Percentiles rank a stretch among this genome's conserved stretches.
Evolutionary conservation across 1,140 invertebrate genomes (phyloP).

Genomic region (Galleria mellonella): DNA sequence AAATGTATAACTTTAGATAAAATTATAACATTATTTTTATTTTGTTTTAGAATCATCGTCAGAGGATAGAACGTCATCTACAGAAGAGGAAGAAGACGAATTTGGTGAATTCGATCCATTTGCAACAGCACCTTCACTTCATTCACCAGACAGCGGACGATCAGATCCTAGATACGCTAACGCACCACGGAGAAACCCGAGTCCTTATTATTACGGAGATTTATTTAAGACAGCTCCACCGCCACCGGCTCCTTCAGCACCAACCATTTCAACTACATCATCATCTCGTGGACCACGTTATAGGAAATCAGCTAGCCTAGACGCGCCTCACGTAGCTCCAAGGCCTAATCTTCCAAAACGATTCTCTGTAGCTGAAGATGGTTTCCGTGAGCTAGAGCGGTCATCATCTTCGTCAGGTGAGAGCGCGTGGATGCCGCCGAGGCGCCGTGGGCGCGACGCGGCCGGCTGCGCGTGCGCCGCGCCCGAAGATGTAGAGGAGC

Average conservation of each 20-base stretch:
- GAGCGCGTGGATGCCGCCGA: slow-evolving; percentile 76
- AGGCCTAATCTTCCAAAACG: slow-evolving; percentile 74
- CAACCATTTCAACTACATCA: slow-evolving; percentile 53
- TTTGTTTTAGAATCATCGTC: slow-evolving; percentile 64
- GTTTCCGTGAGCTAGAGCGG: slow-evolving; percentile 72
- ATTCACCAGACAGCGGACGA: slow-evolving; percentile 64
- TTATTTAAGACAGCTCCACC: slow-evolving; percentile 76
- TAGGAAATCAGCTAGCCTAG: slow-evolving; percentile 80
- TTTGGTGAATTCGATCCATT: slow-evolving; percentile 68
- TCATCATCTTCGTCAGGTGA: slow-evolving; percentile 69
- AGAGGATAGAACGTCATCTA: slow-evolving; percentile 56
- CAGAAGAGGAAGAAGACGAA: slow-evolving; percentile 62
- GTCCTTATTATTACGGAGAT: slow-evolving; percentile 87
- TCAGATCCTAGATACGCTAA: slow-evolving; percentile 72
- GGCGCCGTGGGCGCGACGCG: slow-evolving; percentile 75
- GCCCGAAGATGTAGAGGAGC: slow-evolving; percentile 78
- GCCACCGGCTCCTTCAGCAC: slow-evolving; percentile 42
- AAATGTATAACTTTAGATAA: no score
- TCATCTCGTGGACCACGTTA: slow-evolving; percentile 59
- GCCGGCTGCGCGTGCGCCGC: slow-evolving; percentile 80
- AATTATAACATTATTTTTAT: background rate
- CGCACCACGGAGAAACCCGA: slow-evolving; percentile 80
- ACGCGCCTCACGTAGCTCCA: slow-evolving; percentile 76
- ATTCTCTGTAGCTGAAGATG: slow-evolving; percentile 80
- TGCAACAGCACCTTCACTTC: slow-evolving; percentile 58